phyloP scores from a whole-genome alignment of 2,888 invertebrate genomes.

The Lepidocyrtoides sp. region DNA sequence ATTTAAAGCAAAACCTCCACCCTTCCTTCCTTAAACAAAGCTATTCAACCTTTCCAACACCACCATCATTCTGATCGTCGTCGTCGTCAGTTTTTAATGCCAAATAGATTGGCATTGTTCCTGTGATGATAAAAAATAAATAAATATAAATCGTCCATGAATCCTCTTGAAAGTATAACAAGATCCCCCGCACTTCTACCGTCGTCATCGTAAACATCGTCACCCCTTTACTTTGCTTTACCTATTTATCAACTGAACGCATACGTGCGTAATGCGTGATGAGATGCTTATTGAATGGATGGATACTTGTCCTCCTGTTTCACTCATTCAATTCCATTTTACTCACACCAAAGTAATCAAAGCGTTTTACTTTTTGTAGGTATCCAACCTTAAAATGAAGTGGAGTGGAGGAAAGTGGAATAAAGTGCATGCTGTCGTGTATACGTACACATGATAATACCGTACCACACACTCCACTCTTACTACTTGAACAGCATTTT shows the following conservation, averaged over 20 bases:
- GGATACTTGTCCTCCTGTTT: conserved; percentile 3
- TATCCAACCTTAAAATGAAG: conserved; percentile 58
- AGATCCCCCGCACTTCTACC: conserved; percentile 24
- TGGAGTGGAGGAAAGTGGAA: conserved; percentile 17
- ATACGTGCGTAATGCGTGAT: conserved; percentile 64
- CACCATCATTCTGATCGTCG: background rate
- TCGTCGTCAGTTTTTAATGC: conserved; percentile 48
- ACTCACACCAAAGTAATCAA: conserved; percentile 49
- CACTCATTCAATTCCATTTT: conserved; percentile 50
- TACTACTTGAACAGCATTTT: background rate
- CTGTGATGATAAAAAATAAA: conserved; percentile 52
- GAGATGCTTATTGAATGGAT: conserved; percentile 7
- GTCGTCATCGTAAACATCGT: background rate
- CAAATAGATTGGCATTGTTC: conserved; percentile 74
- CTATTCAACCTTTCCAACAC: conserved; percentile 16
- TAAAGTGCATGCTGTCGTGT: conserved; percentile 29
- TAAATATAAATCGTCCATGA: conserved; percentile 67
- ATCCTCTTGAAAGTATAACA: conserved; percentile 57
- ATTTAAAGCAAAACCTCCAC: conserved; percentile 29
- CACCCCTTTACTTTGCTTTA: conserved; percentile 2
- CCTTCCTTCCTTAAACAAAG: conserved; percentile 12
- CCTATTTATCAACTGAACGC: conserved; percentile 57
- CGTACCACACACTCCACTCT: too few relatives aligned
- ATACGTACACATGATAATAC: too few relatives aligned
- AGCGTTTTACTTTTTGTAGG: conserved; percentile 54